Percentiles rank a stretch among this genome's conserved stretches.
Evolutionary conservation across 2,888 invertebrate species (phyloP).

Genomic region (Apotomis betuletana): DNA sequence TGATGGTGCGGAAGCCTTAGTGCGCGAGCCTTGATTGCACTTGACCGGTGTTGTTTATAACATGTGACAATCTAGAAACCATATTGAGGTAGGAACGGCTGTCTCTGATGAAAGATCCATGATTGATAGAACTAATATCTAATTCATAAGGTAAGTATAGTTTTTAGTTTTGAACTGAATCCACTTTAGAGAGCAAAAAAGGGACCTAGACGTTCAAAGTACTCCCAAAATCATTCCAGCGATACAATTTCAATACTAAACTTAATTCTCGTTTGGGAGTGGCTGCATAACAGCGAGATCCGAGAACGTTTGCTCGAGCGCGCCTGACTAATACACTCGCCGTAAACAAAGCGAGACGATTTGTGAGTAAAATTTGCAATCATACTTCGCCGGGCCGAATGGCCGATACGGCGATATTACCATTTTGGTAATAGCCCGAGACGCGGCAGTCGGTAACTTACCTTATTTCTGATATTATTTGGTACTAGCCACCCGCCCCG

Average conservation of each 20-base stretch:
- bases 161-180: no score
- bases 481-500: no score
- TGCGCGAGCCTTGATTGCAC: no score
- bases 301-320: conserved; percentile 62
- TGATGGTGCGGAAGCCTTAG: no score
- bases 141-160: no score
- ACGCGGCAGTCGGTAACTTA: no score
- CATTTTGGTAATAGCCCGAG: conserved; percentile 52
- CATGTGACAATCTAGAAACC: no score
- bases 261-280: conserved; percentile 60
- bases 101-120: no score
- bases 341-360: conserved; percentile 67
- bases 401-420: conserved; percentile 64
- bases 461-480: no score
- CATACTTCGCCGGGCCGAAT: conserved; percentile 58
- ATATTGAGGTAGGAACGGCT: no score
- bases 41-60: no score
- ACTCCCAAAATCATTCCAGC: conserved; percentile 69
- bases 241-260: conserved; percentile 59
- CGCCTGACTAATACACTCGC: conserved; percentile 58
- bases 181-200: conserved; percentile 32
- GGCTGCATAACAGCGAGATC: conserved; percentile 66
- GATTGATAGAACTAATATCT: no score
- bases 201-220: conserved; percentile 49
- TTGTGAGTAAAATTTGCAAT: conserved; percentile 72